These are phyloP conservation scores for Lymantria monacha DNA, from an alignment of 2,888 invertebrate genomes.

Conservation along the genomic window DNA sequence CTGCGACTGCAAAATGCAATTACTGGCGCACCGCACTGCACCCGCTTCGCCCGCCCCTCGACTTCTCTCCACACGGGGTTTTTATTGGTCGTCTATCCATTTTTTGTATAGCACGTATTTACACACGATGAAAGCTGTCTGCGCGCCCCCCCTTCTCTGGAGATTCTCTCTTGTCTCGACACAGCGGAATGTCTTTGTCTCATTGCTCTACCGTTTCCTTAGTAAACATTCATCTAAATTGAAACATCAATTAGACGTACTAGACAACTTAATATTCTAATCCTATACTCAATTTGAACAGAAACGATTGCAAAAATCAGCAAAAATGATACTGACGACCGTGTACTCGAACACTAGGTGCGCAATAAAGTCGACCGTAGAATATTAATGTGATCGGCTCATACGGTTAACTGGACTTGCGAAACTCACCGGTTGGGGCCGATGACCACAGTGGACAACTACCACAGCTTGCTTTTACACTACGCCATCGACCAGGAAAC, in stretches of 20 bases:
- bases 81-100: constrained; percentile 78
- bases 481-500: constrained; percentile 10
- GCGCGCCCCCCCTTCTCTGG: constrained; percentile 64
- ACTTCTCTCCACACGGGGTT: constrained; percentile 73
- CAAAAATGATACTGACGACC: constrained; percentile 9
- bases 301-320: constrained; percentile 1
- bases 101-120: constrained; percentile 73
- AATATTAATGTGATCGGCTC: constrained; percentile 77
- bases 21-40: constrained; percentile 61
- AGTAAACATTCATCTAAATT: constrained; percentile 38
- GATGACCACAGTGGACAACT: constrained; percentile 71
- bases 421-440: constrained; percentile 75
- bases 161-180: constrained; percentile 69
- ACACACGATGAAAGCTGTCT: constrained; percentile 74
- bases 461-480: constrained; percentile 43
- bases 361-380: constrained; percentile 67
- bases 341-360: constrained; percentile 59
- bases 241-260: constrained; percentile 24
- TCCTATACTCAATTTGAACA: background rate
- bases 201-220: constrained; percentile 35
- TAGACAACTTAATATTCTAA: background rate
- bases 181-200: constrained; percentile 68
- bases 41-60: constrained; percentile 76
- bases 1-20: constrained; percentile 72
- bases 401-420: constrained; percentile 78